A percentile compares a stretch with the other conserved stretches of the same genome.
Conservation (phyloP, 1,140 invertebrate genomes). For the Lineus longissimus region DNA sequence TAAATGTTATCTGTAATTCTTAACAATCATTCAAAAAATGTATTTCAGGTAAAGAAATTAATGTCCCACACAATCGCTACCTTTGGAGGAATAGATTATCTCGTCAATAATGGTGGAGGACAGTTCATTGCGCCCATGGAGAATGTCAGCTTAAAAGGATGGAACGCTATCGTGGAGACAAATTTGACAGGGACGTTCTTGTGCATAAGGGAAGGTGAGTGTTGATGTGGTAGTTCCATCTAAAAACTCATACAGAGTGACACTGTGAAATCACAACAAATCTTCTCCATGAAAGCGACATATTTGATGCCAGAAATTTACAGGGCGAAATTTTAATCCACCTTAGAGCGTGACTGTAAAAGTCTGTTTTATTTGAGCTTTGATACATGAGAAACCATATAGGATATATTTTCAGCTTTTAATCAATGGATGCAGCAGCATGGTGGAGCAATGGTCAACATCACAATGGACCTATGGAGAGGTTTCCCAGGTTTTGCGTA, state of each 20-base stretch:
- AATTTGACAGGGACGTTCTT: constrained; percentile 59
- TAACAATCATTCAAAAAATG: constrained; percentile 4
- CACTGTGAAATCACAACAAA: no score
- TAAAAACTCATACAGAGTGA: no score
- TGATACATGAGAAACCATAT: neutral
- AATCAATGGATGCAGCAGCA: constrained; percentile 57
- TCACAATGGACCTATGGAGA: constrained; percentile 58
- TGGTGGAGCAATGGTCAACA: constrained; percentile 59
- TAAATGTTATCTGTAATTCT: no score
- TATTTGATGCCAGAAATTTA: no score
- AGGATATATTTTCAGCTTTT: constrained; percentile 46
- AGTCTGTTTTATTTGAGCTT: no score
- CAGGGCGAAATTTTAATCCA: no score
- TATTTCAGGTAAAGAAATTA: constrained; percentile 43
- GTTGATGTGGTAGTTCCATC: no score
- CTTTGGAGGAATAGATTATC: constrained; percentile 54
- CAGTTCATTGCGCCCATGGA: constrained; percentile 53
- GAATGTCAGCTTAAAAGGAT: constrained; percentile 56
- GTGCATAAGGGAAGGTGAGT: constrained; percentile 54
- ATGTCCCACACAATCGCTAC: constrained; percentile 42
- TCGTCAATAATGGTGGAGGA: constrained; percentile 60
- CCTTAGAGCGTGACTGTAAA: no score
- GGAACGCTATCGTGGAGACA: constrained; percentile 60
- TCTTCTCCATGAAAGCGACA: no score
- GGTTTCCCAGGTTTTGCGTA: constrained; percentile 57